Percentiles rank a stretch among this genome's conserved stretches.
These are phyloP conservation scores for Gallinago media DNA, from an alignment of 2,113 vertebrate genomes.

Conservation along the genomic window DNA sequence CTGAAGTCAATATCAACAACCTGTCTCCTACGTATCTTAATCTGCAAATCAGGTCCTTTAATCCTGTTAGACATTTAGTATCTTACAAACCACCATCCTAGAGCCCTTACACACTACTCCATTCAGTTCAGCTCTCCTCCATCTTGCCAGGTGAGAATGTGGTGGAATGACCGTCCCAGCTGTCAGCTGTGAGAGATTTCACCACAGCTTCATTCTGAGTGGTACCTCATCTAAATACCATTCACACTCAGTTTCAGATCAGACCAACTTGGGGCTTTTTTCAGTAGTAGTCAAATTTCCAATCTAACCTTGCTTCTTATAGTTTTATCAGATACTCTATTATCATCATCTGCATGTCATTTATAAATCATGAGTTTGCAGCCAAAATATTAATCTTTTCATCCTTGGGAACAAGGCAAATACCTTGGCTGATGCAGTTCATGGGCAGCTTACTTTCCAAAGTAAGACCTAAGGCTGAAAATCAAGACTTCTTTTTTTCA, in stretches of 20 bases:
- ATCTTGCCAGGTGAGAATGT: neutral
- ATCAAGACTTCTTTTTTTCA: neutral
- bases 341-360: neutral
- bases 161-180: neutral
- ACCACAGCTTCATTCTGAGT: neutral
- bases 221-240: neutral
- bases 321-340: neutral
- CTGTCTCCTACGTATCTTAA: neutral
- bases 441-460: neutral
- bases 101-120: neutral
- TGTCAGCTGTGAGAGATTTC: neutral
- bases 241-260: neutral
- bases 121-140: neutral
- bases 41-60: neutral
- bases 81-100: neutral
- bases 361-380: neutral
- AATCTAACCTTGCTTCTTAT: neutral
- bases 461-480: neutral
- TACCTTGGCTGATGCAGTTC: neutral
- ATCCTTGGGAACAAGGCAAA: neutral
- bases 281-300: neutral
- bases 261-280: neutral
- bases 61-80: neutral
- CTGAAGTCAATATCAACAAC: neutral
- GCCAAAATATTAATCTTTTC: neutral